A percentile compares a stretch with the other conserved stretches of the same genome.
These are phyloP conservation scores for Xiphophorus maculatus DNA, from an alignment of 2,113 vertebrate species.

Conservation along the genomic window DNA sequence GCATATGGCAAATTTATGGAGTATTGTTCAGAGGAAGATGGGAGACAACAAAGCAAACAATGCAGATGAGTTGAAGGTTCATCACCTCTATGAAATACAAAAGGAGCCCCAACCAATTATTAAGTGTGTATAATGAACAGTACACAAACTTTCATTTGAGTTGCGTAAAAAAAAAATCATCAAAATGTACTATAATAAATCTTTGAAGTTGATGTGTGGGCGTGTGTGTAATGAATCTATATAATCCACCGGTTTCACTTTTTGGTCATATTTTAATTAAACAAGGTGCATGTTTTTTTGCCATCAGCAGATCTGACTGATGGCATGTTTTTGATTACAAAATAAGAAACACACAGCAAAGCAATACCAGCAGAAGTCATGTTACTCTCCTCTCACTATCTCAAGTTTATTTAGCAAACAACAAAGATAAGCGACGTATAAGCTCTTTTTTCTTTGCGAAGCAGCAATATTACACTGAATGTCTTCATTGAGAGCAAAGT, in stretches of 20 bases:
- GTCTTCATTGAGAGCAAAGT: neutral
- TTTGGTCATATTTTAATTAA: no score
- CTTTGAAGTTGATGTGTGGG: neutral
- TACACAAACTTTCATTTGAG: neutral
- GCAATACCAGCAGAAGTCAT: neutral
- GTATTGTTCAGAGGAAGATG: no score
- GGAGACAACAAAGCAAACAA: no score
- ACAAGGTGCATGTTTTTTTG: neutral
- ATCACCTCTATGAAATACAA: no score
- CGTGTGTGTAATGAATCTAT: no score
- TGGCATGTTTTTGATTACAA: neutral
- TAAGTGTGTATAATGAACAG: neutral
- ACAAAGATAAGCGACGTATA: neutral
- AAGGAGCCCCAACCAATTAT: no score
- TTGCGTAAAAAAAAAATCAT: neutral
- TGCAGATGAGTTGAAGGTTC: no score
- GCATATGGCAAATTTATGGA: no score
- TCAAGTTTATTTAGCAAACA: neutral
- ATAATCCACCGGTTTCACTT: no score
- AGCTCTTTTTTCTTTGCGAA: neutral
- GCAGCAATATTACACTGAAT: constrained; percentile 1
- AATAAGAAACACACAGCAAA: constrained; percentile 4
- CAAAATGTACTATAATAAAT: neutral
- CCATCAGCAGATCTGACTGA: neutral
- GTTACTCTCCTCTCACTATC: neutral